Evolutionary conservation across 2,113 vertebrate species (phyloP).

Genomic region (Grammomys dolichurus): DNA sequence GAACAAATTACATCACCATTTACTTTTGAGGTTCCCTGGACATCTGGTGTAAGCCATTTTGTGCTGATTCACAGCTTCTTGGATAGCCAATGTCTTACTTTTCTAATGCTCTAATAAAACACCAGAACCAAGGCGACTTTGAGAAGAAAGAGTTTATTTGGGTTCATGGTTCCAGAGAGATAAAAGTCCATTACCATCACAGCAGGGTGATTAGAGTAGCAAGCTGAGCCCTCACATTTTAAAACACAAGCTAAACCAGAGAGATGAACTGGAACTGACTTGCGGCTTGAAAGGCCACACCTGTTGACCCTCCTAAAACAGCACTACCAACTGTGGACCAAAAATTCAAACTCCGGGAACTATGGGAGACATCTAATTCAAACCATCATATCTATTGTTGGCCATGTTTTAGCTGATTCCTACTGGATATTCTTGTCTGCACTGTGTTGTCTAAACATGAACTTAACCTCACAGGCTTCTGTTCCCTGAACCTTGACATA

Average conservation of each 20-base stretch:
- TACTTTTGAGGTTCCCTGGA: neutral
- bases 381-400: neutral
- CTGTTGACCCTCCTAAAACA: neutral
- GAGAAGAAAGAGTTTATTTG: neutral
- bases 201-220: neutral
- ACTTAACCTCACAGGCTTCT: neutral
- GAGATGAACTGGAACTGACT: neutral
- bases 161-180: neutral
- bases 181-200: neutral
- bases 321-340: neutral
- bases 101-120: neutral
- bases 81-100: neutral
- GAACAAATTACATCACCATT: neutral
- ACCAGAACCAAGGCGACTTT: neutral
- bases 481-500: neutral
- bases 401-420: neutral
- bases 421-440: neutral
- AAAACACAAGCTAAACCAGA: neutral
- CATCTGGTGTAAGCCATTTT: neutral
- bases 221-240: neutral
- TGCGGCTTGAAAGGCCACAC: neutral
- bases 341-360: neutral
- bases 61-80: neutral
- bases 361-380: neutral
- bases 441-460: neutral